Conservation (phyloP, 2,797 vertebrate genomes). For the Sebastes matsubarae region DNA sequence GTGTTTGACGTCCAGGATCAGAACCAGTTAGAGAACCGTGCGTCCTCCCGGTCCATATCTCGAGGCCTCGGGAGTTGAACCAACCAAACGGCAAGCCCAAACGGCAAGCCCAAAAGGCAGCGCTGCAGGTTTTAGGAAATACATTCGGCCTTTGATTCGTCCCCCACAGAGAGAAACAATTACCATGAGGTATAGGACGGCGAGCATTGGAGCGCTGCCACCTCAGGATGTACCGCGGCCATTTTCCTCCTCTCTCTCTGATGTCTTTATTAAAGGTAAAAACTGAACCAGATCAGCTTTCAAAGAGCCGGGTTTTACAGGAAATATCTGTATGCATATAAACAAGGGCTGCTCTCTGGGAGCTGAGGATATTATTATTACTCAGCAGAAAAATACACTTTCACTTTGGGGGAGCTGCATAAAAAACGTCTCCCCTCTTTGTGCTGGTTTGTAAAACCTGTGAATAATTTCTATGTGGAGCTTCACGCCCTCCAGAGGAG, state of each 20-base stretch:
- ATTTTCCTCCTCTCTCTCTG: conserved; percentile 22
- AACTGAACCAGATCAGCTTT: conserved; percentile 48
- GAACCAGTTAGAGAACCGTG: background rate
- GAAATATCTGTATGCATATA: conserved; percentile 68
- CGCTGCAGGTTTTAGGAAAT: too few species aligned
- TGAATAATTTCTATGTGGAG: background rate
- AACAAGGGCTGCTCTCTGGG: conserved; percentile 51
- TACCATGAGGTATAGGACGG: conserved; percentile 23
- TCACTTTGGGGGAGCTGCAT: background rate
- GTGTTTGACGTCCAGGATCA: background rate
- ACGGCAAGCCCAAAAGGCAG: too few species aligned
- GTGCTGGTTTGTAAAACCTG: background rate
- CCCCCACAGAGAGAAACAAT: conserved; percentile 15
- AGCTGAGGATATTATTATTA: conserved; percentile 14
- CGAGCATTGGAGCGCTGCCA: conserved; percentile 44
- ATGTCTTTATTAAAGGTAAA: conserved; percentile 48
- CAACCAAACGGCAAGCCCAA: too few species aligned
- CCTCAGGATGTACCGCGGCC: background rate
- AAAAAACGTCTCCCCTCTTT: too few species aligned
- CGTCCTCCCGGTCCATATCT: too few species aligned
- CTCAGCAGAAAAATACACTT: conserved; percentile 42
- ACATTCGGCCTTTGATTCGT: too few species aligned
- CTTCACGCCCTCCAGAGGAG: background rate
- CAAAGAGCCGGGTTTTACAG: conserved; percentile 49
- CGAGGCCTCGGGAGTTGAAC: too few species aligned